A percentile compares a stretch with the other conserved stretches of the same genome.
These are phyloP conservation scores for Nemapogon koenigi DNA, from an alignment of 2,888 invertebrate species.

Conservation along the genomic window DNA sequence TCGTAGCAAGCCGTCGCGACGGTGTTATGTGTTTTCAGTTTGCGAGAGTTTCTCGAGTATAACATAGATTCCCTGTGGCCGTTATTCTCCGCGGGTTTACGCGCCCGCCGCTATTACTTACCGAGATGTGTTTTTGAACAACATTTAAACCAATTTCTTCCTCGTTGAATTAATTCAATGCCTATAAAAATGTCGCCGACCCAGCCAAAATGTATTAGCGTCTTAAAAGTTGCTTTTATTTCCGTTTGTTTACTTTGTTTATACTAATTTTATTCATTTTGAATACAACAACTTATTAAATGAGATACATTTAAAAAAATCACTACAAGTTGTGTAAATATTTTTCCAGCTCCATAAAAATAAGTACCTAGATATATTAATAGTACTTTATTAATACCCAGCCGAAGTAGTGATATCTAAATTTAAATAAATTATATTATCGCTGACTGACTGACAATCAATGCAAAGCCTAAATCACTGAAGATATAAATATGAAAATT, in stretches of 20 bases:
- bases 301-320: too few relatives aligned
- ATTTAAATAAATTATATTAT: too few relatives aligned
- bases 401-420: too few relatives aligned
- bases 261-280: background rate
- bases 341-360: too few relatives aligned
- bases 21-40: slow-evolving; percentile 30
- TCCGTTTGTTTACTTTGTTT: background rate
- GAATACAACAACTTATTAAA: too few relatives aligned
- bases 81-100: slow-evolving; percentile 18
- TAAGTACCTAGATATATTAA: too few relatives aligned
- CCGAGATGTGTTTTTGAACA: slow-evolving; percentile 11
- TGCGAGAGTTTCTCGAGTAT: slow-evolving; percentile 26
- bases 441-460: too few relatives aligned
- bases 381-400: too few relatives aligned
- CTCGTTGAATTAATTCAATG: slow-evolving; percentile 15
- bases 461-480: too few relatives aligned
- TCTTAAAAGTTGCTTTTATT: background rate
- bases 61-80: slow-evolving; percentile 28
- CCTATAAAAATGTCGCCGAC: slow-evolving; percentile 1
- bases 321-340: too few relatives aligned
- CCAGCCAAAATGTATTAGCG: background rate
- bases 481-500: too few relatives aligned
- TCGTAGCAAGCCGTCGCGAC: slow-evolving; percentile 24
- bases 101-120: slow-evolving; percentile 12
- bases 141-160: slow-evolving; percentile 7